Evolutionary conservation across 92 coral and sea anemone species (phyloP), one percentile per base, ranked within the genome.

Genomic region (Porites evermanni): DNA sequence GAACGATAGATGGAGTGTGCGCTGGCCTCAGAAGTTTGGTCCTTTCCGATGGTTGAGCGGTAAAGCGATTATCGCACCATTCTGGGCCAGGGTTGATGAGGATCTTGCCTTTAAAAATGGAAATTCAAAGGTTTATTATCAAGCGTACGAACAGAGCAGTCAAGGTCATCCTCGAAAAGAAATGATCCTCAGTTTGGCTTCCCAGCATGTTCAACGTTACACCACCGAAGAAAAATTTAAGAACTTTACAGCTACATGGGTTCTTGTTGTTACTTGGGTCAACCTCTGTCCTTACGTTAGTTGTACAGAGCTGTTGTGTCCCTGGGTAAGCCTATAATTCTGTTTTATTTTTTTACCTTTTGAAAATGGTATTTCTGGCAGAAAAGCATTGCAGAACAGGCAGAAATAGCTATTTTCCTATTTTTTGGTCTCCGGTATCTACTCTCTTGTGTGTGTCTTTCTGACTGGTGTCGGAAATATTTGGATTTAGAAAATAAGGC

Each of bases 11-110:
- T 63, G 67, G 67, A 63, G 67, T n/a, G 17, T n/a, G 67, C n/a
- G 79, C 58, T 86, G 79, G 77, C 84, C 89, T 24, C 71, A 64
- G 77, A 85, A 68, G 61, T 85, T 85, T 85, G 89, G 89, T 21
- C 82, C 63, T 19, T 78, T 54, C n/a, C 59, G 18, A 53, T 85
- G 89, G 89, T 38, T 76, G 26, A 68, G 54, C 16, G 18, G 13
- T 23, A 60, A 23, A 10, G 32, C 83, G 26, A 69, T 69, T 11
- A 65, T 85, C 26, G 83, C 83, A 8, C 89, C 89, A 53, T 85
- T 52, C 61, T 85, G 89, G 89, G 53, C 89, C 8, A 24, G 13
- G 4, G 67, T 70, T 24, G 77, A 85, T 63, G 18, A 12, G 8
- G 17, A 17, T 63, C 19, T 14, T 7, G 67, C 67, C 6, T 63